Evolutionary conservation across 2,888 invertebrate genomes (phyloP).

Genomic region (Molorchus minor): DNA sequence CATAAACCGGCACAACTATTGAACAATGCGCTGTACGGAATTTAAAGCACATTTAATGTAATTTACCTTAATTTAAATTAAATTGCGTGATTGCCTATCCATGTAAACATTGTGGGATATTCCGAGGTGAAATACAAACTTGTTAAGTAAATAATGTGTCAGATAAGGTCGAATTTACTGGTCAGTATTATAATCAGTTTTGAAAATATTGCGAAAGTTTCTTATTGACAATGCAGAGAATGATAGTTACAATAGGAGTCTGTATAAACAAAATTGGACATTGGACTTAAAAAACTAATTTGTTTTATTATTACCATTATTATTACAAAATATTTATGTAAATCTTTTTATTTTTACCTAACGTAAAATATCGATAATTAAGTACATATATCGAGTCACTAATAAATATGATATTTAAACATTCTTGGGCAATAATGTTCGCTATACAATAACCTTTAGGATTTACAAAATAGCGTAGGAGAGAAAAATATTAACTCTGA

Average conservation of each 20-base stretch:
- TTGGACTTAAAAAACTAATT: not conserved
- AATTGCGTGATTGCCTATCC: not conserved
- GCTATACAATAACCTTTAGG: too few relatives aligned
- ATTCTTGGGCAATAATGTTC: too few relatives aligned
- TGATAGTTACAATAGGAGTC: not conserved
- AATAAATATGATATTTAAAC: too few relatives aligned
- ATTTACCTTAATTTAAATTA: slow-evolving; percentile 12
- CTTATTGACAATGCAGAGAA: too few relatives aligned
- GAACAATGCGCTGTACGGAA: not conserved
- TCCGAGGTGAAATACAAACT: not conserved
- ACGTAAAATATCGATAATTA: too few relatives aligned
- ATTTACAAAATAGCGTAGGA: too few relatives aligned
- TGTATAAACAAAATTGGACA: not conserved
- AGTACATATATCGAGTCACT: too few relatives aligned
- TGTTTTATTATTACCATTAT: not conserved
- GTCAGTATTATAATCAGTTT: slow-evolving; percentile 1
- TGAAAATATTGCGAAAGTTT: slow-evolving; percentile 14
- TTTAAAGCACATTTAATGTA: not conserved
- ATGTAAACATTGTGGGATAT: not conserved
- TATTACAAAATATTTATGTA: not conserved
- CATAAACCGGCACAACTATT: not conserved
- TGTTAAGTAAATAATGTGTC: not conserved
- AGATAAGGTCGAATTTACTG: not conserved
- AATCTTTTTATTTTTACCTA: too few relatives aligned
- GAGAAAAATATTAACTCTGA: too few relatives aligned